A percentile compares a stretch with the other conserved stretches of the same genome.
These are phyloP conservation scores for Lutraria lutraria DNA, from an alignment of 2,888 invertebrate species.

Conservation along the genomic window DNA sequence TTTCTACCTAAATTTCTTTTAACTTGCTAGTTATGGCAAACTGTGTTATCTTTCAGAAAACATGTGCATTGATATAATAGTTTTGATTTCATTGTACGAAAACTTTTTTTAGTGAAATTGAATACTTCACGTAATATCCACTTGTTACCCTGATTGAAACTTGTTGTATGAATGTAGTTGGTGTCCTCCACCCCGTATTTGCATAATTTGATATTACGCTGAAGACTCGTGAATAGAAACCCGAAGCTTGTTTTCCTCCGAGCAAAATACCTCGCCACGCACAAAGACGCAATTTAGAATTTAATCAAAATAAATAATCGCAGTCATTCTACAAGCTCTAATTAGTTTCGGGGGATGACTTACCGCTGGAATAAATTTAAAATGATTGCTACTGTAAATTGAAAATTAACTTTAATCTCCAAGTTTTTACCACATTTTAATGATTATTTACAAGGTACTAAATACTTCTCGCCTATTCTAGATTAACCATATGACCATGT, in stretches of 20 bases:
- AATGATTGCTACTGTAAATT: conserved; percentile 31
- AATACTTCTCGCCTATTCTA: not conserved
- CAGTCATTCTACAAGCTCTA: conserved; percentile 6
- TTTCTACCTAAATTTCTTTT: conserved; percentile 3
- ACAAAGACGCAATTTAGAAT: conserved; percentile 40
- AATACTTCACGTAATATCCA: not conserved
- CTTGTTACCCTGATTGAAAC: not conserved
- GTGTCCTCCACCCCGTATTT: conserved; percentile 31
- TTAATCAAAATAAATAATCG: conserved; percentile 44
- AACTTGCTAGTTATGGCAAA: not conserved
- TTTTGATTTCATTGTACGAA: not conserved
- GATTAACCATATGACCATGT: not conserved
- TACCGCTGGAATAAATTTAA: conserved; percentile 23
- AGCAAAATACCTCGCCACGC: not conserved
- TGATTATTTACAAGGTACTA: conserved; percentile 27
- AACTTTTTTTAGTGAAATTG: not conserved
- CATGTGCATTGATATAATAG: not conserved
- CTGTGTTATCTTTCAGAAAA: not conserved
- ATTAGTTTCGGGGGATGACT: conserved; percentile 26
- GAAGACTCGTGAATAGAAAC: conserved; percentile 25
- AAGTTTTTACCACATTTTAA: conserved; percentile 23
- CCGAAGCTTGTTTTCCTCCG: conserved; percentile 21
- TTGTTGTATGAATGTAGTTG: conserved; percentile 27
- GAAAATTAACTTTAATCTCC: conserved; percentile 24
- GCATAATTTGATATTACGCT: conserved; percentile 42